phyloP scores from a whole-genome alignment of 2,888 invertebrate species.

The Polylopha cassiicola region DNA sequence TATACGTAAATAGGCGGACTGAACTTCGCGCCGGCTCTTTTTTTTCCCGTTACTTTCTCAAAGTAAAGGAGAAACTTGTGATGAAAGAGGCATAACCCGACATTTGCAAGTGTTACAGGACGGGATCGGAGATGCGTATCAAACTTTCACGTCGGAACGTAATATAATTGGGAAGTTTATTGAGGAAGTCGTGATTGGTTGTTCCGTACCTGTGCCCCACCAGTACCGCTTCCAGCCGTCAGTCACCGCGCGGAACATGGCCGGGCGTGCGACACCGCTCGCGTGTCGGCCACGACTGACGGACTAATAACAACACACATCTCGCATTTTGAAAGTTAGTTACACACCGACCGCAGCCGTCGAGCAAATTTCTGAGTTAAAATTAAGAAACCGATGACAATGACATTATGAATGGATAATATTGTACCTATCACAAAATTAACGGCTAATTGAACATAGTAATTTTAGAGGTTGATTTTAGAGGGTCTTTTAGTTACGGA shows the following conservation, averaged over 20 bases:
- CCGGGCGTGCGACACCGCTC: conserved; percentile 58
- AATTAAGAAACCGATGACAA: no score
- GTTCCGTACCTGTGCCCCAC: conserved; percentile 75
- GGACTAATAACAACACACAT: conserved; percentile 24
- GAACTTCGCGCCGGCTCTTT: conserved; percentile 22
- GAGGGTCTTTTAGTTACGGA: conserved; percentile 42
- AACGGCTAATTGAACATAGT: conserved; percentile 11
- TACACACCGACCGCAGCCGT: conserved; percentile 27
- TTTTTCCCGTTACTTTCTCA: conserved; percentile 22
- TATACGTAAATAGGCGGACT: conserved; percentile 59
- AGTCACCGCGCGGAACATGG: conserved; percentile 67
- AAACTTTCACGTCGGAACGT: conserved; percentile 32
- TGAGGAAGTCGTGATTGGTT: conserved; percentile 59
- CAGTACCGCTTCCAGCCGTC: conserved; percentile 71
- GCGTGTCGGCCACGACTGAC: conserved; percentile 64
- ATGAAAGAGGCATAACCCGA: conserved; percentile 17
- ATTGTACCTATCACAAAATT: no score
- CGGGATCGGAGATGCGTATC: neutral
- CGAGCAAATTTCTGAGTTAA: conserved; percentile 38
- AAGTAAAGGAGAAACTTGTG: conserved; percentile 3
- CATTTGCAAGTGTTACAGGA: conserved; percentile 5
- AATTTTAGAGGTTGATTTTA: conserved; percentile 30
- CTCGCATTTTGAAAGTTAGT: conserved; percentile 11
- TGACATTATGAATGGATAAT: no score
- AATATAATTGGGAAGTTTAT: conserved; percentile 43